These are phyloP conservation scores for Novumbra hubbsi DNA, from an alignment of 2,797 vertebrate genomes.

Conservation along the genomic window DNA sequence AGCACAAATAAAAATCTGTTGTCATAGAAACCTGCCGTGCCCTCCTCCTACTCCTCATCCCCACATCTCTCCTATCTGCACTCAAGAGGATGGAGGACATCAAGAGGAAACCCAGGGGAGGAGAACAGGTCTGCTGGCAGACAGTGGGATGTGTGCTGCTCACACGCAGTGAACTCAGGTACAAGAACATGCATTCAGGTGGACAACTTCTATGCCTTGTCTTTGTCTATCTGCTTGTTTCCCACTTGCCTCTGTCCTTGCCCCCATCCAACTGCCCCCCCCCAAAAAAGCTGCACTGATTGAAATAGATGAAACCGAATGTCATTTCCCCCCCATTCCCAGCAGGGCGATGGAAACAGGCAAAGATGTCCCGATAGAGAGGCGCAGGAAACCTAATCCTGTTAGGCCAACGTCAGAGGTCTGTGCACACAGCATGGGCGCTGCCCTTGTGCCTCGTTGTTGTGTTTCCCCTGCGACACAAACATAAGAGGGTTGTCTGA, in stretches of 20 bases:
- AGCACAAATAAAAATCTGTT: constrained; percentile 68
- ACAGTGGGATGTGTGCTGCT: neutral
- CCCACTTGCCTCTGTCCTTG: neutral
- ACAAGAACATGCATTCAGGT: neutral
- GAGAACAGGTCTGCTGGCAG: constrained; percentile 28
- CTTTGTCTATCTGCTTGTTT: neutral
- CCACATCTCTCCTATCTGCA: constrained; percentile 17
- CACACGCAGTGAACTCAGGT: neutral
- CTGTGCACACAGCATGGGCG: constrained; percentile 18
- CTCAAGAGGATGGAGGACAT: constrained; percentile 33
- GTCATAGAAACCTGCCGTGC: constrained; percentile 58
- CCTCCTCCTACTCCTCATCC: constrained; percentile 2
- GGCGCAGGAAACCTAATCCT: neutral
- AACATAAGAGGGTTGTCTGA: constrained; percentile 32
- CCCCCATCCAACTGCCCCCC: neutral
- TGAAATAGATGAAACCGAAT: neutral
- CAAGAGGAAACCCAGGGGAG: constrained; percentile 28
- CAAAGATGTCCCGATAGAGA: constrained; percentile 2
- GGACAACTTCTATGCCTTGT: neutral
- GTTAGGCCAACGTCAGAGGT: constrained; percentile 6
- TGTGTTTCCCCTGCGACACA: constrained; percentile 47
- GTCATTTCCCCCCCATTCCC: neutral
- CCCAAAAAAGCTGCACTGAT: neutral
- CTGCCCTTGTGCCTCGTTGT: constrained; percentile 46
- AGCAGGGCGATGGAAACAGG: constrained; percentile 8